Conservation (phyloP, 2,113 vertebrate genomes). For the Halcyon senegalensis region DNA sequence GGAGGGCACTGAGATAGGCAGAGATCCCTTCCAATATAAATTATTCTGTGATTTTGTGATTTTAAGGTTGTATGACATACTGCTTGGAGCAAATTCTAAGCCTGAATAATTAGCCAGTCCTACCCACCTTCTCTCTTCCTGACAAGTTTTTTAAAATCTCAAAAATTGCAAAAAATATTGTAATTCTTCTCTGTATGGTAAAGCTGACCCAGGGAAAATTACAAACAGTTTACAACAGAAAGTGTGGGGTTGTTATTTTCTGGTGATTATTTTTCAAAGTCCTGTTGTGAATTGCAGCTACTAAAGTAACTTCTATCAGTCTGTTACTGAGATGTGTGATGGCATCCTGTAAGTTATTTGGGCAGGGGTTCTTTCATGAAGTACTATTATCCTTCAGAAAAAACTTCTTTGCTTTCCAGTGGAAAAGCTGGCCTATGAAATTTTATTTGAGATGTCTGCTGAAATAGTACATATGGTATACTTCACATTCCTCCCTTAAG, state of each 20-base stretch:
- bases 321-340: not conserved
- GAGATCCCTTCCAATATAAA: not conserved
- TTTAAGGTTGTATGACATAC: not conserved
- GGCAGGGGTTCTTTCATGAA: not conserved
- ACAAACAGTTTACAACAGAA: not conserved
- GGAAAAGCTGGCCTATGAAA: not conserved
- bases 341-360: not conserved
- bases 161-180: not conserved
- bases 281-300: not conserved
- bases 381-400: not conserved
- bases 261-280: not conserved
- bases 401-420: not conserved
- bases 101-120: not conserved
- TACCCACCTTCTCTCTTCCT: not conserved
- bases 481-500: constrained; percentile 8
- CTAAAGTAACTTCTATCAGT: not conserved
- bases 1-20: not conserved
- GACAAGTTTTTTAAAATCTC: not conserved
- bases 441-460: constrained; percentile 24
- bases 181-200: not conserved
- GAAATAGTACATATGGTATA: not conserved
- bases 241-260: not conserved
- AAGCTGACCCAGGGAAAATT: not conserved
- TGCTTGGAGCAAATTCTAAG: not conserved
- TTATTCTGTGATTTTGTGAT: not conserved